Evolutionary conservation across 2,113 vertebrate genomes (phyloP), one percentile per base, ranked within the genome.

Genomic region (Dermatemys mawii): DNA sequence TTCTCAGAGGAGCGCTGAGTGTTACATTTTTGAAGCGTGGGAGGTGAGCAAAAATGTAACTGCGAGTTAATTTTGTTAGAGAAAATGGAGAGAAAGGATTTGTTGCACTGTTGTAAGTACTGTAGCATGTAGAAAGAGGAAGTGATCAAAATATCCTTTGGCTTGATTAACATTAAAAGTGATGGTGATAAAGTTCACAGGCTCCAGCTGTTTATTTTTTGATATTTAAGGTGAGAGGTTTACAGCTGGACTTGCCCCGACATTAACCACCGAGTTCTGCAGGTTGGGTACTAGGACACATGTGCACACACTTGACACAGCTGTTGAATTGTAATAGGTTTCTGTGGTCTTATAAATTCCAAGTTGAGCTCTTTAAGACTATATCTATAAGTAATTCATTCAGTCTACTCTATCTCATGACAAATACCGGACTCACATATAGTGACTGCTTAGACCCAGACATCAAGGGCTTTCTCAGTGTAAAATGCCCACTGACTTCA

Each of bases 101-200:
- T 3, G 1, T 80, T 44, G 50, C 32, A 6, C 90, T 91, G 26
- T 87, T 76, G 81, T 95, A 89, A 63, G n/a, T 93, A 60, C 13
- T 19, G 3, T 95, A 92, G 81, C 60, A 63, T 5, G 13, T 41
- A 24, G 12, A 60, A 53, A 11, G 78, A 24, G 76, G 70, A 67
- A 49, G 50, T 94, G 90, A 95, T 94, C 92, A 90, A 95, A 89
- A 63, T 44, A 17, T 91, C 83, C 63, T 97, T 96, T 90, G 95
- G 88, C 93, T 95, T 91, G 96, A 96, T 95, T 97, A 97, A 97
- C n/a, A 67, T 95, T 83, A 92, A 90, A 89, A 86, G 48, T 41
- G 93, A 93, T 94, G 79, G 78, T 96, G 93, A 96, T 50, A 81
- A 81, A 90, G 63, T 80, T 75, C 67, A 54, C 78, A 91, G 91